These are phyloP conservation scores for Anadara kagoshimensis DNA, from an alignment of 1,140 invertebrate genomes.

Conservation along the genomic window DNA sequence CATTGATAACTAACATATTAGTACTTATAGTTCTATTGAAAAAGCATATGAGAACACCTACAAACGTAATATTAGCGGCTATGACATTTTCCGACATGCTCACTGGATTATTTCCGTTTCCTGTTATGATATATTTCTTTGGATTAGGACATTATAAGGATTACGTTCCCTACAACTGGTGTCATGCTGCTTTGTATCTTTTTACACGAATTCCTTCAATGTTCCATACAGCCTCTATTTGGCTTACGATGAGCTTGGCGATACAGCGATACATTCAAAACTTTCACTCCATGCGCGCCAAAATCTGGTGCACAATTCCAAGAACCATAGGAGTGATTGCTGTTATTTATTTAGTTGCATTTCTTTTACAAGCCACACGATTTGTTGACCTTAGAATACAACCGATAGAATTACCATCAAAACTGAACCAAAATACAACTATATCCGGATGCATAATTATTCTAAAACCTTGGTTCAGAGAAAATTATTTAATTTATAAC, in stretches of 20 bases:
- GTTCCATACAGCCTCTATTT: conserved; percentile 94
- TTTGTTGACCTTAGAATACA: conserved; percentile 81
- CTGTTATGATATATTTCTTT: conserved; percentile 92
- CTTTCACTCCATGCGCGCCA: conserved; percentile 88
- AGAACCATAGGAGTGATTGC: conserved; percentile 85
- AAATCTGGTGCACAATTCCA: conserved; percentile 90
- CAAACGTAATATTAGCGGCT: conserved; percentile 81
- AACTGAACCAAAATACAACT: conserved; percentile 75
- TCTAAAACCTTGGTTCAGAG: conserved; percentile 53
- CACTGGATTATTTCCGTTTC: conserved; percentile 91
- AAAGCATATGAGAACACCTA: conserved; percentile 81
- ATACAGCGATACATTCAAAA: conserved; percentile 92
- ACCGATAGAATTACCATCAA: conserved; percentile 79
- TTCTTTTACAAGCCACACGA: conserved; percentile 85
- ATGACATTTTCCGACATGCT: conserved; percentile 96
- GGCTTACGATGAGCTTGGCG: conserved; percentile 88
- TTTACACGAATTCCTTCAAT: conserved; percentile 81
- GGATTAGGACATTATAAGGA: conserved; percentile 88
- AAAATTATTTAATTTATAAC: conserved; percentile 83
- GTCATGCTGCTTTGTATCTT: conserved; percentile 82
- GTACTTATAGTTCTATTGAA: conserved; percentile 84
- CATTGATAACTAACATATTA: conserved; percentile 90
- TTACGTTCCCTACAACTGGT: conserved; percentile 73
- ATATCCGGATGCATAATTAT: conserved; percentile 48
- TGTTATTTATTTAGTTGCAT: conserved; percentile 83